Evolutionary conservation across 2,888 invertebrate species (phyloP).

Genomic region (Tinea semifulvella): DNA sequence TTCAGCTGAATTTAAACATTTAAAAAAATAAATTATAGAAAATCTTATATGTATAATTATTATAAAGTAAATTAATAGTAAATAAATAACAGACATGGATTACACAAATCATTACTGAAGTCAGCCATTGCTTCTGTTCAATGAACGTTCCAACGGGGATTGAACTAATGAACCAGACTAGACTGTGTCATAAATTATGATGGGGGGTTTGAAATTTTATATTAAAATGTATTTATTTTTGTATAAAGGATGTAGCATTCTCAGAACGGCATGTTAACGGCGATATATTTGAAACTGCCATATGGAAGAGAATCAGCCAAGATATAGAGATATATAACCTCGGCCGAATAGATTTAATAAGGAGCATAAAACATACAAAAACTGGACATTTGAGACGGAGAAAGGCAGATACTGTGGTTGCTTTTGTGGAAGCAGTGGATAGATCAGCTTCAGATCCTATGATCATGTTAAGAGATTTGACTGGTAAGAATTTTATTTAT

Average conservation of each 20-base stretch:
- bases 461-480: constrained; percentile 44
- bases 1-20: too few species aligned
- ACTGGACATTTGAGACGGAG: constrained; percentile 37
- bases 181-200: too few species aligned
- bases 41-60: too few species aligned
- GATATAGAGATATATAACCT: constrained; percentile 37
- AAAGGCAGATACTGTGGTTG: constrained; percentile 47
- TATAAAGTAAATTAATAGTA: too few species aligned
- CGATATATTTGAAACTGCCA: constrained; percentile 43
- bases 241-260: constrained; percentile 47
- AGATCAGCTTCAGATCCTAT: constrained; percentile 51
- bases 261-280: constrained; percentile 36
- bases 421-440: constrained; percentile 51
- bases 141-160: too few species aligned
- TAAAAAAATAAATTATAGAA: too few species aligned
- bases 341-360: constrained; percentile 40
- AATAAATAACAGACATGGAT: too few species aligned
- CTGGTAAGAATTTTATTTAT: constrained; percentile 30
- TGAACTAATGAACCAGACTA: too few species aligned
- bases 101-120: too few species aligned
- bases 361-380: constrained; percentile 41
- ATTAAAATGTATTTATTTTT: background rate
- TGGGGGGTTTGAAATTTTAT: too few species aligned
- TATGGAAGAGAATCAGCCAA: constrained; percentile 40
- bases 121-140: too few species aligned